Percentiles rank a stretch among this genome's conserved stretches.
Evolutionary conservation across 2,888 invertebrate species (phyloP).

Genomic region (Eristalis tenax): DNA sequence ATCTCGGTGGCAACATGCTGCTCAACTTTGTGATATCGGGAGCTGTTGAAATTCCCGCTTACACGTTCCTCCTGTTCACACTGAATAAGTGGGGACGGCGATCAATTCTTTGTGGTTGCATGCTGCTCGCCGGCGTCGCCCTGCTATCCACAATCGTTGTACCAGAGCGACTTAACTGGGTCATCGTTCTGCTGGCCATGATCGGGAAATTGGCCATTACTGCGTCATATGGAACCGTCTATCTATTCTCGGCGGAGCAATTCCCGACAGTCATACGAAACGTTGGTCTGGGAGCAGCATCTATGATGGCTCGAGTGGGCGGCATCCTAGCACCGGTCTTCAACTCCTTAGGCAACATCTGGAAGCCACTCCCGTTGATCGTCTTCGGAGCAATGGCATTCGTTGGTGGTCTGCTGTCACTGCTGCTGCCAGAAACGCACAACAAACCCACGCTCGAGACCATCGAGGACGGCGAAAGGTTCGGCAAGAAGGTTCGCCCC

Average conservation of each 20-base stretch:
- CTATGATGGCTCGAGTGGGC: constrained; percentile 93
- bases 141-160: constrained; percentile 84
- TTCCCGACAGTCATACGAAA: constrained; percentile 91
- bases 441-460: constrained; percentile 90
- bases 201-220: constrained; percentile 82
- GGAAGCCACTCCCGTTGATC: constrained; percentile 86
- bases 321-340: constrained; percentile 87
- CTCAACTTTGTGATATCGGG: constrained; percentile 89
- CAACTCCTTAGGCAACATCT: constrained; percentile 85
- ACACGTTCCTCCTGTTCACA: constrained; percentile 85
- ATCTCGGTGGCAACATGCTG: constrained; percentile 87
- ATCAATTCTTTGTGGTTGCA: constrained; percentile 86
- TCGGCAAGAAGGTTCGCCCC: constrained; percentile 81
- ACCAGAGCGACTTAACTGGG: constrained; percentile 83
- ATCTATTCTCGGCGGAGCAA: constrained; percentile 88
- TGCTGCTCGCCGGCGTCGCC: constrained; percentile 85
- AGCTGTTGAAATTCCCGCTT: constrained; percentile 89
- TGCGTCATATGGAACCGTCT: constrained; percentile 88
- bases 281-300: constrained; percentile 92
- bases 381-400: constrained; percentile 88
- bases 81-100: constrained; percentile 88
- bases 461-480: constrained; percentile 89
- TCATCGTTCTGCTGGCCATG: constrained; percentile 83
- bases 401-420: constrained; percentile 87
- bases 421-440: constrained; percentile 89